These are phyloP conservation scores for Rhynchonycteris naso DNA, from an alignment of 2,797 vertebrate species.

Conservation along the genomic window DNA sequence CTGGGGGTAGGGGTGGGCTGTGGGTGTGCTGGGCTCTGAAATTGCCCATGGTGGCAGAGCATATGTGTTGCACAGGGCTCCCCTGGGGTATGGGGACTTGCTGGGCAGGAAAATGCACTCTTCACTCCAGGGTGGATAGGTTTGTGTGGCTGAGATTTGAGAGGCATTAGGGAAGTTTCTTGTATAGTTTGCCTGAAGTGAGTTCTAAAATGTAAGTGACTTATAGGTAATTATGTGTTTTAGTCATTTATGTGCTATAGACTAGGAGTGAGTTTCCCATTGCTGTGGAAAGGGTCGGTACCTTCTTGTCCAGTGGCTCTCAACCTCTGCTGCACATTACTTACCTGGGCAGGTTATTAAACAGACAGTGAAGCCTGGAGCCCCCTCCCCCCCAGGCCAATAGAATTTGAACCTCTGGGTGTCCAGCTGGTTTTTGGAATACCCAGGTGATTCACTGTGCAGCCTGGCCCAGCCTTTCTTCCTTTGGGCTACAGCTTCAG, in stretches of 20 bases:
- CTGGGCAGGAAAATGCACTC: not conserved
- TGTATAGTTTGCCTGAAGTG: not conserved
- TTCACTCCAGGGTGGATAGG: not conserved
- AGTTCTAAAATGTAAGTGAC: not conserved
- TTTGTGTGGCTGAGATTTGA: not conserved
- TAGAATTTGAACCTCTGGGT: not conserved
- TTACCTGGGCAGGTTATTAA: not conserved
- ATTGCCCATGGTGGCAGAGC: not conserved
- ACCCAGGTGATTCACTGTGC: not conserved
- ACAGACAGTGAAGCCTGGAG: not conserved
- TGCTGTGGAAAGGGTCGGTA: not conserved
- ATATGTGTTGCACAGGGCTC: not conserved
- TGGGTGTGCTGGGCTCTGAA: not conserved
- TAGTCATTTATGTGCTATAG: not conserved
- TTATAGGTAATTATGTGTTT: not conserved
- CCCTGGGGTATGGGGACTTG: not conserved
- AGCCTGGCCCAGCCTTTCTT: not conserved
- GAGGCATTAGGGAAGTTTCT: not conserved
- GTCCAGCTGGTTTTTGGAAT: not conserved
- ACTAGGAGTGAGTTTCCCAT: not conserved
- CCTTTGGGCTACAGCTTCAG: not conserved
- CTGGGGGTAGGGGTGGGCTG: not conserved
- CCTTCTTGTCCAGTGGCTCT: not conserved
- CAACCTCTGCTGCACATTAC: not conserved
- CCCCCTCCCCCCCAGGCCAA: not conserved